Base-by-base conservation (phyloP, 2,797 vertebrate species). In the Phaenicophaeus curvirostris region DNA sequence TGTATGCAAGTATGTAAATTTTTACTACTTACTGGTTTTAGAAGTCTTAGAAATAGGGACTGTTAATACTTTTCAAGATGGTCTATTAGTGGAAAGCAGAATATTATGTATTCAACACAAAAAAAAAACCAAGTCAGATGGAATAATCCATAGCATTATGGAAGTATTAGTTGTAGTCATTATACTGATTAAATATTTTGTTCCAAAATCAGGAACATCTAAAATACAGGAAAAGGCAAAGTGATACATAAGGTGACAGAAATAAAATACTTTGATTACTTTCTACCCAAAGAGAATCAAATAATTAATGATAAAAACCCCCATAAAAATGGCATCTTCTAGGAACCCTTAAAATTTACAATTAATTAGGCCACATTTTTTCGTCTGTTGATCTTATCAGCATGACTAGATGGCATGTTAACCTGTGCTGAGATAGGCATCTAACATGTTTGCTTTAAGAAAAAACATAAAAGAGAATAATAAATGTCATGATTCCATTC, bases 271-370 rank as follows among this genome's bases (percentile, higher is more conserved):
- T 42, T 54, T 28, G 48, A 53, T n/a, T 86, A 8, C 1, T 57
- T 59, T 65, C 15, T 76, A 48, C 19, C 13, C 23, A 17, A 57
- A 67, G 31, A 73, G 1, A 8, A 28, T 83, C 3, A 53, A 54
- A 77, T 3, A 80, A 54, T 27, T 35, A 42, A 11, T 16, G 54
- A 80, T 18, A 53, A 83, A 13, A 68, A 42, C n/a, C n/a, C n/a
- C n/a, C 1, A 15, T 5, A 5, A 39, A 72, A 44, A 33, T 19
- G 0, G 5, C 5, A 39, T 44, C 2, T 4, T 35, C 5, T 35
- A n/a, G 1, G 21, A 83, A 48, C 1, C 1, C 4, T 76, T 33
- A 50, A 28, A 78, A 50, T 87, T 85, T 51, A 44, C 67, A 79
- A 62, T 46, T 1, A 3, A 37, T 85, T 69, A 58, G 15, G 15